Evolutionary conservation across 2,797 vertebrate species (phyloP).

Genomic region (Potorous gilbertii): DNA sequence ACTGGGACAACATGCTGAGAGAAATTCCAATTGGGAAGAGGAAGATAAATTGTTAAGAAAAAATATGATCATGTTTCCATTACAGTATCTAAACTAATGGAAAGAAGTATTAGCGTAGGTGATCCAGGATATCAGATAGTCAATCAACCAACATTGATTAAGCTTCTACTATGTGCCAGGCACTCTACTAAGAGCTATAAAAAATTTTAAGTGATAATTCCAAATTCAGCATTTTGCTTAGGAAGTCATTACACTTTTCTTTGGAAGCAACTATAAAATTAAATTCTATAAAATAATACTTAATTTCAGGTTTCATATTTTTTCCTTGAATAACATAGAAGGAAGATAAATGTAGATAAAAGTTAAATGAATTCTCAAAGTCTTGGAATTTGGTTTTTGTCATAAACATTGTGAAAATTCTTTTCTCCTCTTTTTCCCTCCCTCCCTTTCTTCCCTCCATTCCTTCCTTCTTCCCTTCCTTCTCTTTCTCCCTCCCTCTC

Average conservation of each 20-base stretch:
- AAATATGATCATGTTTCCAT: neutral
- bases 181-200: neutral
- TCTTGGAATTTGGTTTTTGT: neutral
- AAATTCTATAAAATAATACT: conserved; percentile 6
- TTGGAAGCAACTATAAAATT: conserved; percentile 5
- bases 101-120: neutral
- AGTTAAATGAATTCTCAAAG: neutral
- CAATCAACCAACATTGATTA: neutral
- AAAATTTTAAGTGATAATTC: neutral
- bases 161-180: neutral
- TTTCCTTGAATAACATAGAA: neutral
- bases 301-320: conserved; percentile 27
- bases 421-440: conserved; percentile 11
- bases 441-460: no score
- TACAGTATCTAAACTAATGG: neutral
- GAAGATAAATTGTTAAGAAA: neutral
- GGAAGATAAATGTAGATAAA: conserved; percentile 21
- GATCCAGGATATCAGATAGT: neutral
- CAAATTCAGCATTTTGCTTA: neutral
- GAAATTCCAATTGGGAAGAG: neutral
- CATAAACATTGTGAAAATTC: neutral
- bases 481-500: neutral
- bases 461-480: neutral
- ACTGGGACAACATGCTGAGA: neutral
- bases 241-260: conserved; percentile 15